These are phyloP conservation scores for Colaptes auratus DNA, from an alignment of 2,113 vertebrate species.

Conservation along the genomic window DNA sequence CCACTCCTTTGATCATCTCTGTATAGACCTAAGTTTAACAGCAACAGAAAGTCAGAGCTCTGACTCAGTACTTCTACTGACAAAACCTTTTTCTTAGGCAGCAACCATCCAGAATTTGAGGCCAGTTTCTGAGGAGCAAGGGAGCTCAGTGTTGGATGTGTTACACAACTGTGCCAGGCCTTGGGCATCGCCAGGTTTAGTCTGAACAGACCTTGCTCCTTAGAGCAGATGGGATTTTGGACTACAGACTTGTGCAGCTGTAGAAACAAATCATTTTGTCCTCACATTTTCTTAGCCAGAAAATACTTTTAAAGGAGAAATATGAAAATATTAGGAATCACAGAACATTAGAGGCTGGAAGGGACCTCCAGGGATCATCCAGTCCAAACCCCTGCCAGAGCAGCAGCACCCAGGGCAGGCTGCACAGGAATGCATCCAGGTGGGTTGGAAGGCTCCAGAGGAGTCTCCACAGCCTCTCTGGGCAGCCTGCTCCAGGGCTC, in stretches of 20 bases:
- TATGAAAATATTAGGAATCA: not conserved
- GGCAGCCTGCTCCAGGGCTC: no score
- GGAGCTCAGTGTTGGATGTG: not conserved
- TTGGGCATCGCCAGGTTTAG: not conserved
- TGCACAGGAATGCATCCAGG: no score
- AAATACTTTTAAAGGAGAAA: not conserved
- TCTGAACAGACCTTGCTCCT: not conserved
- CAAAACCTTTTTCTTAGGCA: not conserved
- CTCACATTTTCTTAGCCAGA: not conserved
- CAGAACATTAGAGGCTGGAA: no score
- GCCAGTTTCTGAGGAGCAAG: not conserved
- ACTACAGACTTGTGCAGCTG: not conserved
- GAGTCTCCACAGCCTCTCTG: no score
- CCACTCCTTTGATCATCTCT: no score
- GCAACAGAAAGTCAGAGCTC: not conserved
- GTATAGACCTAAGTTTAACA: not conserved
- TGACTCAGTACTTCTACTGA: not conserved
- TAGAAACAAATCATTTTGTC: not conserved
- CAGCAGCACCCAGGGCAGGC: no score
- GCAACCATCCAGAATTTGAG: not conserved
- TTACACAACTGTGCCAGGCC: not conserved
- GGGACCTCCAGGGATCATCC: no score
- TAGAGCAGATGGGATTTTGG: not conserved
- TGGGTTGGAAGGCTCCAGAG: no score
- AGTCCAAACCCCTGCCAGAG: no score